phyloP scores from a whole-genome alignment of 2,113 vertebrate genomes.

The Formicarius rufipectus region DNA sequence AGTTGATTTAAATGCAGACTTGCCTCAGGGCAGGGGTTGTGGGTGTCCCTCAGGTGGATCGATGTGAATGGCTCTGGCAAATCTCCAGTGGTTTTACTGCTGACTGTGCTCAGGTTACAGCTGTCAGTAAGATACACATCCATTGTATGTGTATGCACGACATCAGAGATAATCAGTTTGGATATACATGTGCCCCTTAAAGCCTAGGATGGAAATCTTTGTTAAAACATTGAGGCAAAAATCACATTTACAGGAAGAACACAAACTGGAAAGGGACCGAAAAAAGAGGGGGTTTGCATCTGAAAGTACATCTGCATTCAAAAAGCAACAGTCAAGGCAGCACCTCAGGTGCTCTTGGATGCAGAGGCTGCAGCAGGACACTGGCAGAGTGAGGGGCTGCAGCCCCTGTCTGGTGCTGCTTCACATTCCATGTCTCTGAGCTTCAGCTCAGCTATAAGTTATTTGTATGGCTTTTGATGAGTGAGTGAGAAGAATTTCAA shows the following conservation, averaged over 20 bases:
- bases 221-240: neutral
- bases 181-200: neutral
- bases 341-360: neutral
- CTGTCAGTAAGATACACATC: neutral
- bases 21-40: neutral
- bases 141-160: neutral
- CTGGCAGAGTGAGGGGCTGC: neutral
- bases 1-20: conserved; percentile 43
- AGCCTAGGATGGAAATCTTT: neutral
- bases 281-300: neutral
- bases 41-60: neutral
- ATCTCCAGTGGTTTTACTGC: neutral
- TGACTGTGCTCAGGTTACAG: neutral
- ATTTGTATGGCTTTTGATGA: neutral
- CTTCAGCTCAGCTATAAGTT: neutral
- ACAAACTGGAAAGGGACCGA: rapidly evolving
- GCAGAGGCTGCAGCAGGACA: neutral
- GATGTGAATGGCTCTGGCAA: conserved; percentile 5
- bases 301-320: neutral
- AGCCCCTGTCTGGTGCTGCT: rapidly evolving
- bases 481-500: conserved; percentile 1
- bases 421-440: neutral
- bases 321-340: neutral
- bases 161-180: neutral
- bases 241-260: neutral